Conservation (phyloP, 1,140 invertebrate genomes). For the Cotesia chilonis region DNA sequence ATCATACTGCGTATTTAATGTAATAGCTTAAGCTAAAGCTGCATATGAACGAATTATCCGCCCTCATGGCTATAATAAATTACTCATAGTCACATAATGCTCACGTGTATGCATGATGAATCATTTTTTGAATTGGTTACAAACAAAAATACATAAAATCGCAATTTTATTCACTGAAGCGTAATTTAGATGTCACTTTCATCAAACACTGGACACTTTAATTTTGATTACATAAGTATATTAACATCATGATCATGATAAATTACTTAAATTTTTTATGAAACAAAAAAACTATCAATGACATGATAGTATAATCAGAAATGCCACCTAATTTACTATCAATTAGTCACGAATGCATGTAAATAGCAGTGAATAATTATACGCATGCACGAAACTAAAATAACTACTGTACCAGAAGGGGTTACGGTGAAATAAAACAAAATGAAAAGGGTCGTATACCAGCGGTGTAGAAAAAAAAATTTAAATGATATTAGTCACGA, state of each 20-base stretch:
- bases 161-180: no score
- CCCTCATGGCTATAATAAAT: constrained; percentile 11
- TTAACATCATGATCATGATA: background rate
- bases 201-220: background rate
- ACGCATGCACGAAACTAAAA: constrained; percentile 8
- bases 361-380: constrained; percentile 6
- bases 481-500: constrained; percentile 23
- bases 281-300: background rate
- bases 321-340: background rate
- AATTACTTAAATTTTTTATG: no score
- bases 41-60: constrained; percentile 4
- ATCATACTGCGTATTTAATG: background rate
- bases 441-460: background rate
- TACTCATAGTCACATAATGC: background rate
- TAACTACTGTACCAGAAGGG: background rate
- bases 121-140: background rate
- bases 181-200: no score
- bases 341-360: background rate
- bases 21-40: background rate
- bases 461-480: background rate
- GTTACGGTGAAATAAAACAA: background rate
- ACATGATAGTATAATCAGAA: constrained; percentile 8
- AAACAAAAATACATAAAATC: no score
- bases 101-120: constrained; percentile 10
- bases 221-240: background rate